Percentiles rank a stretch among this genome's conserved stretches.
phyloP scores from a whole-genome alignment of 2,797 vertebrate genomes.

The Remorina albescens region DNA sequence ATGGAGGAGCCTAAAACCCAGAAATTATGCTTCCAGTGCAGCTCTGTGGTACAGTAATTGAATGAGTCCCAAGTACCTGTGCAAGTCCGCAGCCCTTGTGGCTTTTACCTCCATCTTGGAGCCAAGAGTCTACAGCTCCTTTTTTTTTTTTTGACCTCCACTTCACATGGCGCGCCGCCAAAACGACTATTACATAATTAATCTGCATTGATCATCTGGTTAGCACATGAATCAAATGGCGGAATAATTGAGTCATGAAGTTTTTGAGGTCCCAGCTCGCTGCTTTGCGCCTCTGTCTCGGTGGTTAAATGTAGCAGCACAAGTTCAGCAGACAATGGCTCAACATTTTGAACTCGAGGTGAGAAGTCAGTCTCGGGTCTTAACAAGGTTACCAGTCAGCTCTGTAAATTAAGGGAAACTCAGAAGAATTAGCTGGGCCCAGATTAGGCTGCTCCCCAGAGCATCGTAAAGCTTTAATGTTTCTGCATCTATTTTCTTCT shows the following conservation, averaged over 20 bases:
- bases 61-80: conserved; percentile 81
- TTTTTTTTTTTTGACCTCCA: conserved; percentile 41
- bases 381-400: conserved; percentile 40
- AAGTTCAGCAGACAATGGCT: conserved; percentile 67
- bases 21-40: conserved; percentile 76
- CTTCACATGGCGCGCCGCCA: conserved; percentile 88
- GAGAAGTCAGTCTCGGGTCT: conserved; percentile 63
- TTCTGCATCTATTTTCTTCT: conserved; percentile 69
- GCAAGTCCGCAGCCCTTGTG: conserved; percentile 74
- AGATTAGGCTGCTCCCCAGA: conserved; percentile 62
- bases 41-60: conserved; percentile 77
- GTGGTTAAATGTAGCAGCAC: conserved; percentile 10
- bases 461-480: conserved; percentile 66
- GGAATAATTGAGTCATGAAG: conserved; percentile 84
- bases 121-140: conserved; percentile 39
- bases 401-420: conserved; percentile 81
- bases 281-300: background rate
- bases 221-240: conserved; percentile 90
- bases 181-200: conserved; percentile 92
- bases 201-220: conserved; percentile 93
- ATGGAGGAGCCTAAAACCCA: conserved; percentile 67
- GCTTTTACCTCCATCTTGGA: conserved; percentile 63
- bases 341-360: conserved; percentile 62
- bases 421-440: conserved; percentile 76
- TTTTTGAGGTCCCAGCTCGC: conserved; percentile 43